Percentiles rank a stretch among this genome's conserved stretches.
Conservation (phyloP, 1,140 invertebrate species). For the Panagrolaimus sp. region DNA sequence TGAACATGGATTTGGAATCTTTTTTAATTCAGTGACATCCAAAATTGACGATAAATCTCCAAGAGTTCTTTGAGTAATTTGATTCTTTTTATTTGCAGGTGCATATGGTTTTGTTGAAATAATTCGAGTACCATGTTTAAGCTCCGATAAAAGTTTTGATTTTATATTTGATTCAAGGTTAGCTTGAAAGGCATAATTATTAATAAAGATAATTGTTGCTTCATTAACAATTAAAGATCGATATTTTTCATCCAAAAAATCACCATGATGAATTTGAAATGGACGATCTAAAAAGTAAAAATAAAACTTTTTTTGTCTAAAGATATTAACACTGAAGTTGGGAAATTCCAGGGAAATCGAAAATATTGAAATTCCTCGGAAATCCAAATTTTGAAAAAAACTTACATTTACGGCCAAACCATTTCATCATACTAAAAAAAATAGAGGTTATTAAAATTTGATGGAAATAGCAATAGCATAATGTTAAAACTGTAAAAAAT, state of each 20-base stretch:
- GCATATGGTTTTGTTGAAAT: constrained; percentile 53
- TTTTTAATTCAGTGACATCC: constrained; percentile 45
- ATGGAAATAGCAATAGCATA: no score
- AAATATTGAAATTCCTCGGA: no score
- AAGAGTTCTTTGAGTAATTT: constrained; percentile 46
- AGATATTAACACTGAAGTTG: no score
- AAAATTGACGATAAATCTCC: constrained; percentile 50
- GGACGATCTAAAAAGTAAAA: no score
- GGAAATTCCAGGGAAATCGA: no score
- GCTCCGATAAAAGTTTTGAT: constrained; percentile 39
- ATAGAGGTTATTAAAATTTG: no score
- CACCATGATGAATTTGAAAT: constrained; percentile 45
- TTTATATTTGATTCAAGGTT: constrained; percentile 53
- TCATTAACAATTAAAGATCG: constrained; percentile 51
- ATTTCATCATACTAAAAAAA: constrained; percentile 47
- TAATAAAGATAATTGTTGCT: constrained; percentile 57
- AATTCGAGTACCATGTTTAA: constrained; percentile 46
- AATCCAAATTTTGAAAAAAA: no score
- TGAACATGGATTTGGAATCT: constrained; percentile 46
- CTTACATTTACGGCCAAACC: constrained; percentile 49
- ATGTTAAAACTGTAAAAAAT: no score
- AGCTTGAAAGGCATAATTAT: constrained; percentile 53
- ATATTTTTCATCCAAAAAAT: constrained; percentile 50
- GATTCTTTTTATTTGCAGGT: constrained; percentile 24
- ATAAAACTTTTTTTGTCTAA: no score